Conservation (phyloP, 2,888 invertebrate species). For the Cephus sareptanus region DNA sequence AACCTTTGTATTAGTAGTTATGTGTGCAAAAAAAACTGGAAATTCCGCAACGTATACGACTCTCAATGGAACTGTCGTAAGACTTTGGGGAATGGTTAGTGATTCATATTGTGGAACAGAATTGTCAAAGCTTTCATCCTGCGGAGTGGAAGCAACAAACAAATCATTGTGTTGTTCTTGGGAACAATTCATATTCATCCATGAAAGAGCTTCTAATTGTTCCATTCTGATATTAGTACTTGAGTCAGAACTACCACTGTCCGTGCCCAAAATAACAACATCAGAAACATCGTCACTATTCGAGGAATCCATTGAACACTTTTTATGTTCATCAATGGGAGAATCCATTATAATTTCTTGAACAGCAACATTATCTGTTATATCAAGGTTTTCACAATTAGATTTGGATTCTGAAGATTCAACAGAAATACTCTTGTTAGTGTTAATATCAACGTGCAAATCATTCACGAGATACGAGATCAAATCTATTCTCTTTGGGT, state of each 20-base stretch:
- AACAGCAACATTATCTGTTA: slow-evolving; percentile 42
- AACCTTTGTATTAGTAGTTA: neutral
- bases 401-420: neutral
- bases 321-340: neutral
- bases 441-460: slow-evolving; percentile 18
- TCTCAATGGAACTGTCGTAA: neutral
- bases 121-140: slow-evolving; percentile 1
- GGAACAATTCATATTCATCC: slow-evolving; percentile 5
- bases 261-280: neutral
- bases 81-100: neutral
- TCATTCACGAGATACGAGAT: slow-evolving; percentile 18
- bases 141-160: neutral
- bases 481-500: slow-evolving; percentile 27
- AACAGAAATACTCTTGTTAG: neutral
- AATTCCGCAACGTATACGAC: neutral
- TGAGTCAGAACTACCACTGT: neutral
- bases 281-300: slow-evolving; percentile 21
- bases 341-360: slow-evolving; percentile 54
- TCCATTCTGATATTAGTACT: neutral
- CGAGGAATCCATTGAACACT: neutral
- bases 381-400: neutral
- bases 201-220: slow-evolving; percentile 26
- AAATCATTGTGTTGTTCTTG: neutral
- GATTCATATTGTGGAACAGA: neutral
- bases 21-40: neutral